Base-by-base conservation (phyloP, 2,888 invertebrate genomes). In the Cosmopolites sordidus region DNA sequence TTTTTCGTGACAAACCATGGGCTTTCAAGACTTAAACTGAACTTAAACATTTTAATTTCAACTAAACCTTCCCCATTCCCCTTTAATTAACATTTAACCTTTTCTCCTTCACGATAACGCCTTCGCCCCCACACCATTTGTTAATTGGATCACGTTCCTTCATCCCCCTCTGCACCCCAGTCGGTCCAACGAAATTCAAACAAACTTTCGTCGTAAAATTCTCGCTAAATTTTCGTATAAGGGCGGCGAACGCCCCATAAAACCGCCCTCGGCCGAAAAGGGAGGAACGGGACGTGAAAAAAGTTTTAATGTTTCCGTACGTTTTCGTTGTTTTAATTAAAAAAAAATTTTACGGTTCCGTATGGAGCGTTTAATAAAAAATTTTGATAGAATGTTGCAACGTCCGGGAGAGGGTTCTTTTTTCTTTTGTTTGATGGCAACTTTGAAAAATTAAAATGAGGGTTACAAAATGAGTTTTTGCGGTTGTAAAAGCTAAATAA, bases 181-280 rank as follows among this genome's bases (percentile, higher is more conserved):
- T 8, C 8, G 22, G 4, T 22, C 22, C 22, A 3, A 22, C 22
- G 22, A 8, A 51, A 51, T 46, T 45, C 46, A 51, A 51, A 51
- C 51, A 51, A 51, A 51, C 37, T 51, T 41, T 45, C 14, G 33
- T 29, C 41, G 27, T 51, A 51, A 51, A 51, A 45, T 30, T 38
- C 40, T 22, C 18, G 50, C 50, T 51, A 39, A 45, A 46, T 51
- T 51, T 51, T 45, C 42, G 46, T 22, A 46, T 27, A 51, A 15
- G 33, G 45, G 45, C 41, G 33, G 33, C 29, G 33, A 45, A 39
- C 22, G 22, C 41, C 17, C 22, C 42, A 46, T 51, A 51, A 51
- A 51, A 46, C 30, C 3, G 39, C 22, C 22, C 22, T 22, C 22
- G 22, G 4, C 22, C 22, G 22, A 22, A 22, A 3, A 8, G 39